Base-by-base conservation (phyloP, 2,888 invertebrate genomes). In the Drosophila villosipedis region DNA sequence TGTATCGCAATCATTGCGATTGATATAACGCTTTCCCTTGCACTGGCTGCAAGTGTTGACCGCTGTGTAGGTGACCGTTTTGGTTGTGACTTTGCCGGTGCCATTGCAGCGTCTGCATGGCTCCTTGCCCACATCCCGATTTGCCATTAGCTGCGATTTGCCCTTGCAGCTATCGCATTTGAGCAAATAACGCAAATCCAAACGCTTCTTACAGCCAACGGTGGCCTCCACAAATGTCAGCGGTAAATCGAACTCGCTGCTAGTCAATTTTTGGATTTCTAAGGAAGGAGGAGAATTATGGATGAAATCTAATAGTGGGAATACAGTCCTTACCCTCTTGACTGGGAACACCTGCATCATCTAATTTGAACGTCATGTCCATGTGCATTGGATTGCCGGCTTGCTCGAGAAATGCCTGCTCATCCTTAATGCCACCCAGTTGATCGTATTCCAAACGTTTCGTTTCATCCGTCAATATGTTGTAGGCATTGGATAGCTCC, bases 401-500 rank as follows among this genome's bases (percentile, higher is more conserved):
- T 61, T 89, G 82, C 37, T 87, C 82, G 1, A 92, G 77, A 37
- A 91, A 91, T 4, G 88, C 78, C 16, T 83, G 81, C 30, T 92
- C 90, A 53, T 87, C 87, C 52, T 79, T 80, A 0, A 92, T 84
- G 16, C 78, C 77, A 1, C 92, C 92, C 53, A 88, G 67, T 61
- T 89, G 85, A 66, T 93, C 93, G 59, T 93, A 93, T 57, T 93
- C 91, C 91, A 96, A 96, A 68, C 98, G 95, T 93, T 98, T 98
- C 1, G 94, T 95, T 30, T 98, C 97, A 94, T 99, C 99, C 10
- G 92, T 93, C 10, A 93, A 77, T 35, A 99, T 98, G 95, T 99
- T 99, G 93, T 99, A 99, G 0, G 99, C 99, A 94, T 99, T 99
- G 0, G 99, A 98, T 7, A 99, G 98, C 93, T 98, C 98, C 93